Conservation (phyloP, 2,113 vertebrate genomes). For the Forbesichthys agassizii region DNA sequence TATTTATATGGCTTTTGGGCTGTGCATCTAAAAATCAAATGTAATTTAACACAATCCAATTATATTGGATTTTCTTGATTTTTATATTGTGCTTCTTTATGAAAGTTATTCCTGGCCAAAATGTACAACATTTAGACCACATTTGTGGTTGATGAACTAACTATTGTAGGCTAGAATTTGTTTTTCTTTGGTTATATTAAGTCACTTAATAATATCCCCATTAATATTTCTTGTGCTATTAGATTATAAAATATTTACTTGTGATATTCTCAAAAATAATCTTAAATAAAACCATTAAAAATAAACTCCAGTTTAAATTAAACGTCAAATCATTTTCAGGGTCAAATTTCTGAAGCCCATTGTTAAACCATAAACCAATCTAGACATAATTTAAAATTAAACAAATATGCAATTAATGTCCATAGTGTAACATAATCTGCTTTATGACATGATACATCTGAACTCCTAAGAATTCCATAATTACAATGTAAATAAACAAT, state of each 20-base stretch:
- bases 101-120: conserved; percentile 32
- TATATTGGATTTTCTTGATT: conserved; percentile 32
- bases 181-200: conserved; percentile 61
- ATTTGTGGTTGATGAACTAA: conserved; percentile 51
- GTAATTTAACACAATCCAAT: conserved; percentile 28
- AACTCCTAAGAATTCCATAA: conserved; percentile 59
- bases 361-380: conserved; percentile 40
- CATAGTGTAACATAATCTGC: conserved; percentile 38
- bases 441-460: conserved; percentile 46
- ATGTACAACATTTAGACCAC: conserved; percentile 56
- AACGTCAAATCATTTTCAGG: conserved; percentile 39
- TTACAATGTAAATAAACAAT: conserved; percentile 50
- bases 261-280: conserved; percentile 49
- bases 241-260: conserved; percentile 44
- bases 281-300: conserved; percentile 53
- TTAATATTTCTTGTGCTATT: conserved; percentile 34
- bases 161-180: conserved; percentile 24
- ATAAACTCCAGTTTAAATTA: conserved; percentile 56
- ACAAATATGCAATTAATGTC: conserved; percentile 66
- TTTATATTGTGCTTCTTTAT: conserved; percentile 65
- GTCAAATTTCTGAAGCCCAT: conserved; percentile 33
- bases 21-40: conserved; percentile 54
- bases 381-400: conserved; percentile 47
- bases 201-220: conserved; percentile 46
- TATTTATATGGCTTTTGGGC: conserved; percentile 72